Evolutionary conservation across 37 sponge, comb jelly and placozoan genomes (phyloP).

Genomic region (Theonella swinhoei): DNA sequence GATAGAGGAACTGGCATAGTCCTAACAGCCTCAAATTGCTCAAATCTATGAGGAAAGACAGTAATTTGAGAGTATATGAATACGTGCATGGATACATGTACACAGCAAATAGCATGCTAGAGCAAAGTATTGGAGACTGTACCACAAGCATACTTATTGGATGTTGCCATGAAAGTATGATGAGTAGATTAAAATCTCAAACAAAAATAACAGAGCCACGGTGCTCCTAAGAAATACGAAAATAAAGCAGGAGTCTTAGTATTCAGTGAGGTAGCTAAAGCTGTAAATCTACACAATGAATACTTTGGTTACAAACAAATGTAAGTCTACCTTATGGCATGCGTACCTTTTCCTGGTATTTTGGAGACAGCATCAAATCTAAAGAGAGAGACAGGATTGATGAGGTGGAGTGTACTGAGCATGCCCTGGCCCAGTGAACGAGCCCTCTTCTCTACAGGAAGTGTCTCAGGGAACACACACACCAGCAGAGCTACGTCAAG

Average conservation of each 20-base stretch:
- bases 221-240: too few species aligned
- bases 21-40: conserved; percentile 57
- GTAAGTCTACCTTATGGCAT: too few species aligned
- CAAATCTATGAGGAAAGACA: conserved; percentile 35
- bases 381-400: conserved; percentile 89
- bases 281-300: too few species aligned
- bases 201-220: too few species aligned
- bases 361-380: conserved; percentile 63
- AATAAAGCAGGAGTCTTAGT: too few species aligned
- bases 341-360: conserved; percentile 45
- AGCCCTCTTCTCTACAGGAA: conserved; percentile 65
- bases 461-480: conserved; percentile 65
- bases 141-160: too few species aligned
- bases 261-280: too few species aligned
- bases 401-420: conserved; percentile 58
- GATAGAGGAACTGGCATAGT: conserved; percentile 74
- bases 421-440: conserved; percentile 68
- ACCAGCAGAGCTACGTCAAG: conserved; percentile 57
- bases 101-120: neutral
- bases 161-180: too few species aligned
- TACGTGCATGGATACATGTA: conserved; percentile 4
- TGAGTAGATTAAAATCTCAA: too few species aligned
- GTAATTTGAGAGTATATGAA: neutral
- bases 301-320: too few species aligned
- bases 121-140: too few species aligned